Conservation (phyloP, 2,888 invertebrate genomes). For the Meliscaeva auricollis region DNA sequence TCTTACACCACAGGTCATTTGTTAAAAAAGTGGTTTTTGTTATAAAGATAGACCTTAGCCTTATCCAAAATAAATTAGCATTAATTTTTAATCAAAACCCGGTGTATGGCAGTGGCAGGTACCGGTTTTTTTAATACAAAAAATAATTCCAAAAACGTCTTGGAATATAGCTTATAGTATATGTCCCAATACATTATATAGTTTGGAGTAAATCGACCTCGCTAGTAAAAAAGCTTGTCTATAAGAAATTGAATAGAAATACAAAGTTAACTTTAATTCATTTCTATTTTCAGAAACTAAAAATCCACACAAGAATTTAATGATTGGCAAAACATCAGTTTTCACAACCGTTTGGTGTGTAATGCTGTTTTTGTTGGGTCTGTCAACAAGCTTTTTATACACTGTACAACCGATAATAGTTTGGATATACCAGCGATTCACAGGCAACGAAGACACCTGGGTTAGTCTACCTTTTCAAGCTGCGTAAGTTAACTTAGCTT, state of each 20-base stretch:
- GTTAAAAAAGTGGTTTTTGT: too few species aligned
- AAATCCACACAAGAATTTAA: neutral
- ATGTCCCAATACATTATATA: too few species aligned
- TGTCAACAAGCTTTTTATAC: constrained; percentile 25
- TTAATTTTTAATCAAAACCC: too few species aligned
- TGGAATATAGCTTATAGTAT: too few species aligned
- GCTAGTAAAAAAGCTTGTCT: too few species aligned
- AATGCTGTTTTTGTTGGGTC: constrained; percentile 19
- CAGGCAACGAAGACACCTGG: constrained; percentile 33
- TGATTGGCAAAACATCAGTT: constrained; percentile 22
- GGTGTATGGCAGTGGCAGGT: too few species aligned
- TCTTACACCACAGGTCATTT: too few species aligned
- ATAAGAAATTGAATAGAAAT: neutral
- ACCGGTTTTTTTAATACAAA: too few species aligned
- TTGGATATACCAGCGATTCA: constrained; percentile 28
- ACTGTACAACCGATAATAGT: constrained; percentile 32
- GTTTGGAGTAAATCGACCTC: too few species aligned
- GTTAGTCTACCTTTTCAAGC: constrained; percentile 55
- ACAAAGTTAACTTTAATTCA: neutral
- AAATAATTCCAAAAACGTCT: too few species aligned
- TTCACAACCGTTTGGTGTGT: constrained; percentile 22
- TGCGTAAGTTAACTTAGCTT: constrained; percentile 18
- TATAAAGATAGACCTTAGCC: too few species aligned
- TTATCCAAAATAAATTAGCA: too few species aligned
- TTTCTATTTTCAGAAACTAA: neutral